These are phyloP conservation scores for Macropodus opercularis DNA, from an alignment of 2,797 vertebrate genomes.

Conservation along the genomic window DNA sequence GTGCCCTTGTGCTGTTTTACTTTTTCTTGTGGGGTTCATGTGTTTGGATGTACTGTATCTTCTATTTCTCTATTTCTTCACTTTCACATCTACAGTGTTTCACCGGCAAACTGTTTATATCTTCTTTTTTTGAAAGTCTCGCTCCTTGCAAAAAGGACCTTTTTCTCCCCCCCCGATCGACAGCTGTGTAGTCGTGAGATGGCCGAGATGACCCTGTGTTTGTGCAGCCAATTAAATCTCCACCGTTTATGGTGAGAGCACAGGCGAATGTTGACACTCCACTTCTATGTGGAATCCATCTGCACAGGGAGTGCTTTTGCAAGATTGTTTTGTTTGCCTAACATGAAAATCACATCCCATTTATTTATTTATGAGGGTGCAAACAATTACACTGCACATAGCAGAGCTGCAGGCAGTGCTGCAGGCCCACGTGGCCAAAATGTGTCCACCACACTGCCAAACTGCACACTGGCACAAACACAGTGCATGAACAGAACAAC, in stretches of 20 bases:
- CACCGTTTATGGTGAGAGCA: conserved; percentile 55
- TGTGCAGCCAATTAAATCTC: conserved; percentile 75
- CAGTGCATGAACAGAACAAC: conserved; percentile 7
- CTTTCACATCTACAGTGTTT: conserved; percentile 53
- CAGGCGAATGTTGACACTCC: conserved; percentile 76
- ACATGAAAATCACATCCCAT: conserved; percentile 78
- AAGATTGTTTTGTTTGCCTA: conserved; percentile 81
- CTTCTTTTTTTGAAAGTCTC: conserved; percentile 35
- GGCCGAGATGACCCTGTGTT: conserved; percentile 68
- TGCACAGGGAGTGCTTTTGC: conserved; percentile 71
- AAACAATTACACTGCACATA: conserved; percentile 76
- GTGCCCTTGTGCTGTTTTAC: conserved; percentile 81
- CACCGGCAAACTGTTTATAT: conserved; percentile 32
- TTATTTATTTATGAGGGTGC: conserved; percentile 81
- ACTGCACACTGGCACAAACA: conserved; percentile 33
- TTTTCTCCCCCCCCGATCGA: conserved; percentile 32
- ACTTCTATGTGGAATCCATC: conserved; percentile 70
- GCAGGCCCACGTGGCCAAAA: conserved; percentile 55
- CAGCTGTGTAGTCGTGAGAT: conserved; percentile 65
- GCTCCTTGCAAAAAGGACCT: conserved; percentile 59
- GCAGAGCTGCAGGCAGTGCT: conserved; percentile 66
- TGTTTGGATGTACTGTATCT: conserved; percentile 78
- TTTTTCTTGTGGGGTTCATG: conserved; percentile 78
- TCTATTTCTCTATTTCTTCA: conserved; percentile 70
- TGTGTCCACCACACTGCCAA: conserved; percentile 31